phyloP scores from a whole-genome alignment of 2,888 invertebrate species.

The Epirrita christyi region DNA sequence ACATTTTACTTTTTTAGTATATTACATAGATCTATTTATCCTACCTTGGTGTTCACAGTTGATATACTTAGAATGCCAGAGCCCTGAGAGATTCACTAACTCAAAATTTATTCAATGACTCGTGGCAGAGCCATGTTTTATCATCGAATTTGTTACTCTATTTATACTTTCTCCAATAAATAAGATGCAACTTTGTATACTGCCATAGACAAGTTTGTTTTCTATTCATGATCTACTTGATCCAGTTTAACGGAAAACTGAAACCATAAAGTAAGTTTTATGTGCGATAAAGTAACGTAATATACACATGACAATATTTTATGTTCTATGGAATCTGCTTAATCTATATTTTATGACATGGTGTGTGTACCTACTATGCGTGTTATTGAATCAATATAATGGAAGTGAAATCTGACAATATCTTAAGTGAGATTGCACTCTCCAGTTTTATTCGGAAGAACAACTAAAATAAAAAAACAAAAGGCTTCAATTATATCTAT shows the following conservation, averaged over 20 bases:
- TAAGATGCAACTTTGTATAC: conserved; percentile 20
- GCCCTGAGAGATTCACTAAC: not conserved
- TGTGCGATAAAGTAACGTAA: conserved; percentile 74
- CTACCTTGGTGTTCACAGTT: too few species aligned
- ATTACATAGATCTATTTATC: not conserved
- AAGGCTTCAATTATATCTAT: too few species aligned
- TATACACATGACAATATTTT: conserved; percentile 80
- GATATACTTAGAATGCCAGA: not conserved
- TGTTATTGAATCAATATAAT: conserved; percentile 19
- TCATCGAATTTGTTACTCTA: not conserved
- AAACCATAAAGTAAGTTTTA: conserved; percentile 73
- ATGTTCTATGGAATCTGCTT: conserved; percentile 74
- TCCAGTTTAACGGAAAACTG: conserved; percentile 62
- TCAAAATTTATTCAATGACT: not conserved
- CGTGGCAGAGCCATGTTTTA: not conserved
- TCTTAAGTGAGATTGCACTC: conserved; percentile 1
- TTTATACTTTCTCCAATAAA: conserved; percentile 14
- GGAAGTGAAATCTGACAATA: conserved; percentile 2
- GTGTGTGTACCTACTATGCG: conserved; percentile 10
- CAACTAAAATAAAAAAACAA: not conserved
- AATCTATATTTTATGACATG: conserved; percentile 73
- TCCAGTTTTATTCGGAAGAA: conserved; percentile 17
- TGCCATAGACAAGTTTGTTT: conserved; percentile 23
- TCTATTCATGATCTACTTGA: conserved; percentile 49
- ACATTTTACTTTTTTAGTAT: not conserved